These are phyloP conservation scores for Thaumetopoea pityocampa DNA, from an alignment of 1,140 invertebrate species.

Conservation along the genomic window DNA sequence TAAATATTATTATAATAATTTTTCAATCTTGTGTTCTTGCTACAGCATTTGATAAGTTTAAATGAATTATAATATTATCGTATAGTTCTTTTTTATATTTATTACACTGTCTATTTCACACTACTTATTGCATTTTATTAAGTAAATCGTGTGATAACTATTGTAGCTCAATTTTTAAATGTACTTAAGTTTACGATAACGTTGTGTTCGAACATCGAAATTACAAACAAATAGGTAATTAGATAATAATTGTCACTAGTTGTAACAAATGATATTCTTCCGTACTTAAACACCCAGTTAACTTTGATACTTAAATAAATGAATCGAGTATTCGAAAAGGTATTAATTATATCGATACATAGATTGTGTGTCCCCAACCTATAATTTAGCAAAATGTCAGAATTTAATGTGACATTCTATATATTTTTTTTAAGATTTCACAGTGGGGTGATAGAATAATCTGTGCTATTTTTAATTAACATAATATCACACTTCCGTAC, in stretches of 20 bases:
- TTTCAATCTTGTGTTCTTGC: slow-evolving; percentile 47
- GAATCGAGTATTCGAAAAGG: neutral
- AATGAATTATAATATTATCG: slow-evolving; percentile 29
- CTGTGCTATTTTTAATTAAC: too few relatives aligned
- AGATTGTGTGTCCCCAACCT: too few relatives aligned
- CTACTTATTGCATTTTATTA: slow-evolving; percentile 48
- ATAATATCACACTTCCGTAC: too few relatives aligned
- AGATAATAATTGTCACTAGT: slow-evolving; percentile 19
- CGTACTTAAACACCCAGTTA: slow-evolving; percentile 5
- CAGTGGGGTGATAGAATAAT: too few relatives aligned
- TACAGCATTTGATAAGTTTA: slow-evolving; percentile 47
- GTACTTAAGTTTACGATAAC: slow-evolving; percentile 48
- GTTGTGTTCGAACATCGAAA: slow-evolving; percentile 46
- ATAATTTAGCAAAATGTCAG: too few relatives aligned
- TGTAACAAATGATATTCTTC: slow-evolving; percentile 1
- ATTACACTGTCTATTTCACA: slow-evolving; percentile 44
- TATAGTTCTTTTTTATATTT: slow-evolving; percentile 41
- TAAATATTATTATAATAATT: slow-evolving; percentile 31
- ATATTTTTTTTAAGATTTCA: too few relatives aligned
- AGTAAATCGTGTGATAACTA: slow-evolving; percentile 49
- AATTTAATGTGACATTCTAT: too few relatives aligned
- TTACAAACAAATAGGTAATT: slow-evolving; percentile 15
- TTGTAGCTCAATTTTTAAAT: slow-evolving; percentile 61
- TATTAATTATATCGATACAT: slow-evolving; percentile 4
- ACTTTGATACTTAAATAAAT: neutral